Conservation (phyloP, 2,113 vertebrate genomes). For the Notothenia coriiceps region DNA sequence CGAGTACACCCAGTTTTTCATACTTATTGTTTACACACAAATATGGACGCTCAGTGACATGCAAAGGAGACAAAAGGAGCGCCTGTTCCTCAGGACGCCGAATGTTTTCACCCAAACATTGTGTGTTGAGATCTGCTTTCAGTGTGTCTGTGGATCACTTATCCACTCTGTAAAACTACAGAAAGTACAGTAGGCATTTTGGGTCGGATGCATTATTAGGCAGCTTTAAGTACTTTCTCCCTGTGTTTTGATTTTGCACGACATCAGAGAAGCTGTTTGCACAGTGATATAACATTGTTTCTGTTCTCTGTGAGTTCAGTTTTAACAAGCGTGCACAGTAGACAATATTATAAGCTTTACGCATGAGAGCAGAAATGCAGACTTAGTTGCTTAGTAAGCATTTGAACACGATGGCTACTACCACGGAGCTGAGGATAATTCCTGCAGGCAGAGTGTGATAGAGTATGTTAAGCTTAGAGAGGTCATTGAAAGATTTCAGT, state of each 20-base stretch:
- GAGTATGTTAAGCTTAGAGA: constrained; percentile 27
- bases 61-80: constrained; percentile 26
- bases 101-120: not conserved
- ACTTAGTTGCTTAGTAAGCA: constrained; percentile 25
- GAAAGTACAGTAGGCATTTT: constrained; percentile 20
- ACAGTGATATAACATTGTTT: constrained; percentile 31
- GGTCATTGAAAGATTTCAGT: constrained; percentile 9
- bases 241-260: constrained; percentile 46
- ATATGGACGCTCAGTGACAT: not conserved
- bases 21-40: constrained; percentile 24
- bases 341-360: constrained; percentile 17
- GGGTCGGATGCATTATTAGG: constrained; percentile 67
- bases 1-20: constrained; percentile 20
- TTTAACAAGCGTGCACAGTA: not conserved
- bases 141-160: constrained; percentile 3
- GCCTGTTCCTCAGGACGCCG: not conserved
- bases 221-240: constrained; percentile 63
- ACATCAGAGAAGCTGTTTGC: constrained; percentile 22
- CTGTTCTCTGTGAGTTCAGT: constrained; percentile 4
- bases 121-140: constrained; percentile 8
- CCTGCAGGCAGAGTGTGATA: constrained; percentile 29
- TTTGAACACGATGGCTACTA: constrained; percentile 11
- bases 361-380: constrained; percentile 15
- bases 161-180: constrained; percentile 11
- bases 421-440: constrained; percentile 32